Evolutionary conservation across 2,888 invertebrate genomes (phyloP), one percentile per base, ranked within the genome.

Genomic region (Melolontha melolontha): DNA sequence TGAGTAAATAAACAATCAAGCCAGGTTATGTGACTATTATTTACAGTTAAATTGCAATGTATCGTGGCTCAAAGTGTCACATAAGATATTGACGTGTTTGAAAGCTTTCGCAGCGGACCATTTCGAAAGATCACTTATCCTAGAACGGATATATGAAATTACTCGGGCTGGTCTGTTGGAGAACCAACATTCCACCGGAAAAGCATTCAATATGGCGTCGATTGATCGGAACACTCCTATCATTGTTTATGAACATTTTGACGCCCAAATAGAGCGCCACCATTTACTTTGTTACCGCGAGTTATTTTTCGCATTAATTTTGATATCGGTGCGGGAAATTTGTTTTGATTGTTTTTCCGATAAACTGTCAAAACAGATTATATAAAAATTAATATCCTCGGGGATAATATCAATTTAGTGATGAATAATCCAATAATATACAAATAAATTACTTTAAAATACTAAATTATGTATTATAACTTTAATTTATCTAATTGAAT

Each of bases 211-310:
- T 73, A 75, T 75, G 74, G 73, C 74, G 72, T 67, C 73, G 73
- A 74, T 74, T 74, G 73, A 74, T 73, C 71, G 69, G 63, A 68
- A 68, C 76, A 74, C 74, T 74, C 72, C 76, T 75, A 76, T 77
- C 75, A 76, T 75, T 77, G 76, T 76, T 78, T 76, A 77, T 76
- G 76, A 75, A 74, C 73, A 73, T 73, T 76, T 75, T 76, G 76
- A 76, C 76, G 75, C 73, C 72, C 75, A 72, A 72, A 72, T 72
- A 71, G 34, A 47, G 29, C 44, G 44, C 47, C 34, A 34, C 34
- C 44, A 59, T 44, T 34, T 47, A 40, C 40, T 54, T 47, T 47
- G 34, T 62, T 49, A 47, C 47, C 44, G 44, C 16, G 44, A 47
- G 47, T 62, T 62, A 62, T 62, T 47, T 55, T 62, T 39, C 59